These are phyloP conservation scores for Bimastos eiseni DNA, from an alignment of 2,888 invertebrate genomes.

Conservation along the genomic window DNA sequence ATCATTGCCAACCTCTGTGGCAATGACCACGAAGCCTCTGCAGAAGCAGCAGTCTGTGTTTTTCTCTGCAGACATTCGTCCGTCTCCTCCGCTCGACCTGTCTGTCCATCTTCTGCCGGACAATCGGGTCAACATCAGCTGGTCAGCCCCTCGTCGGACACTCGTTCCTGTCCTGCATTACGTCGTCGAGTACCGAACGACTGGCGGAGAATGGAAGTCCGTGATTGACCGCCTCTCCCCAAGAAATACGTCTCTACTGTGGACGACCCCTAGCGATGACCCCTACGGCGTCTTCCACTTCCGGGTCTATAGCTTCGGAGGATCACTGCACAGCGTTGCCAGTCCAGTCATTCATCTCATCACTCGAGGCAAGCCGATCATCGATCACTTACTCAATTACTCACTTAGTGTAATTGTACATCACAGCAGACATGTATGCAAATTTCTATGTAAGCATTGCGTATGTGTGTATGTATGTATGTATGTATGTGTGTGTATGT, in stretches of 20 bases:
- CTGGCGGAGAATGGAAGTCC: neutral
- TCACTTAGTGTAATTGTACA: neutral
- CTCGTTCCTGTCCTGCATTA: neutral
- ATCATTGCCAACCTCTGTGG: too few species aligned
- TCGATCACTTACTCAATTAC: neutral
- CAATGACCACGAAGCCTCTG: too few species aligned
- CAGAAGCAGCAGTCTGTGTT: neutral
- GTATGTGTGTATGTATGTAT: too few species aligned
- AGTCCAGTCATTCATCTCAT: neutral
- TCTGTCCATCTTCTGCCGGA: slow-evolving; percentile 7
- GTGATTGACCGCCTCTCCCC: slow-evolving; percentile 18
- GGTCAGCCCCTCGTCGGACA: neutral
- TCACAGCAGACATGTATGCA: too few species aligned
- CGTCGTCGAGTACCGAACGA: slow-evolving; percentile 9
- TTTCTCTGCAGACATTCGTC: neutral
- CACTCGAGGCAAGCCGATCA: neutral
- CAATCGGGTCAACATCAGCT: slow-evolving; percentile 21
- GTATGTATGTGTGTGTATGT: neutral
- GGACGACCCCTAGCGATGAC: neutral
- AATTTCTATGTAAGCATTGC: too few species aligned
- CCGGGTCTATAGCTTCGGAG: slow-evolving; percentile 22
- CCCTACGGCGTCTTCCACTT: neutral
- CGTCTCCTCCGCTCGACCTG: slow-evolving; percentile 13
- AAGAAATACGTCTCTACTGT: slow-evolving; percentile 21
- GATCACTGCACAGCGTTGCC: slow-evolving; percentile 9